Evolutionary conservation across 2,888 invertebrate genomes (phyloP), one percentile per base, ranked within the genome.

Genomic region (Fragum sueziense): DNA sequence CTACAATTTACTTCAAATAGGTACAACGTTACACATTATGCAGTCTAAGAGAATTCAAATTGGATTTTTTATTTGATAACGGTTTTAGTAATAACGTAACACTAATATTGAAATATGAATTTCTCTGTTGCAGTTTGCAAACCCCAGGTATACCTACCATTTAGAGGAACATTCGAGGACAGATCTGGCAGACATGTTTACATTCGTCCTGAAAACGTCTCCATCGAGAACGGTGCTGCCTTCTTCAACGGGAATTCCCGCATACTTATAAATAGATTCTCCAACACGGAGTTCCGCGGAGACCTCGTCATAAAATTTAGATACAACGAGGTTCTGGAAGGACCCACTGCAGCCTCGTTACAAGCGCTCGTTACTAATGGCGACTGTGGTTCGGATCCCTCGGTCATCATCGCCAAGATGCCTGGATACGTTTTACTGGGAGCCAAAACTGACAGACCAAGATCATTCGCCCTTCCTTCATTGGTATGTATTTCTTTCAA

Each of bases 321-420:
- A 22, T 90, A 87, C 75, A 86, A 84, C 69, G 84, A 82, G 54
- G n/a, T 47, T 7, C 47, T 67, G 17, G 31, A 68, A 7, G 72
- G 61, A 17, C 37, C 73, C 0, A 47, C 74, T 25, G 65, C 54
- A 11, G 25, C 59, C 17, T 37, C 69, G 6, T 68, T 84, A 11
- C 88, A 89, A 76, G 88, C 90, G 0, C 71, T 90, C 52, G 74
- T 90, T 17, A 86, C 88, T 59, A 90, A 90, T 77, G 90, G 90
- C 3, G 90, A 90, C 78, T 90, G 90, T 65, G 86, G 86, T 25
- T 79, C 80, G 27, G 85, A 87, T 54, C 86, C 87, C 20, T 89
- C 90, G 14, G 79, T 90, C 41, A 84, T 86, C 75, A 83, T 90
- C 68, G 87, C 82, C 2, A 85, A 87, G 29, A 80, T 84, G 34